Base-by-base conservation (phyloP, 23 tunicate genomes). In the Diplosoma virens region DNA sequence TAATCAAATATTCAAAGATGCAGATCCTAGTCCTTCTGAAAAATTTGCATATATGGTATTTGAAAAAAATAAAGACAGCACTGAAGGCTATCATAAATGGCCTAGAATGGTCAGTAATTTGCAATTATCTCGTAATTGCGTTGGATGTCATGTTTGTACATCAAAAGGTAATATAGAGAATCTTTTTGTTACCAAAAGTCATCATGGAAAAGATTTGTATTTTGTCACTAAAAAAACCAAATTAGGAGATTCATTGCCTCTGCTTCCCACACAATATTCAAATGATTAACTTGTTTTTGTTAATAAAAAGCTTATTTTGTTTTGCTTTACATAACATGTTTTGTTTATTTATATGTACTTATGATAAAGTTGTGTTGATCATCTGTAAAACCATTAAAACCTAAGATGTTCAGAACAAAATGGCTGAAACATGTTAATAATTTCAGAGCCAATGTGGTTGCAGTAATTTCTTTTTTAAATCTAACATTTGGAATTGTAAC, bases 91-190 rank as follows among this genome's bases (percentile, higher is more conserved):
- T n/a, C 23, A 67, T 18, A 37, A 22, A 23, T 81, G 82, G 89
- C 89, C 89, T 6, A 60, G 89, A 1, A 71, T 69, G 27, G 48
- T 84, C 5, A 28, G 54, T 16, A 24, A 50, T 17, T 78, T 82
- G 18, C 17, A 35, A 1, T 14, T 3, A 0, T 47, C 33, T 16
- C 50, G 30, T 36, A 66, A 34, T 4, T 84, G 89, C 34, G 61
- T 33, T 1, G 25, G 32, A 16, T 84, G 89, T 33, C 78, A 68
- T 32, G 3, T 77, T 18, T 84, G 89, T 48, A 84, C 78, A 33
- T 67, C 77, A 67, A 60, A n/a, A 9, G 89, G 89, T 0, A 67
- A 25, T 1, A 36, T 77, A 48, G 76, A 84, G 34, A 75, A 84
- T 47, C 26, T 67, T n/a, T 24, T 48, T 1, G 56, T 84, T 14